Conservation (phyloP, 2,113 vertebrate species). For the Datnioides undecimradiatus region DNA sequence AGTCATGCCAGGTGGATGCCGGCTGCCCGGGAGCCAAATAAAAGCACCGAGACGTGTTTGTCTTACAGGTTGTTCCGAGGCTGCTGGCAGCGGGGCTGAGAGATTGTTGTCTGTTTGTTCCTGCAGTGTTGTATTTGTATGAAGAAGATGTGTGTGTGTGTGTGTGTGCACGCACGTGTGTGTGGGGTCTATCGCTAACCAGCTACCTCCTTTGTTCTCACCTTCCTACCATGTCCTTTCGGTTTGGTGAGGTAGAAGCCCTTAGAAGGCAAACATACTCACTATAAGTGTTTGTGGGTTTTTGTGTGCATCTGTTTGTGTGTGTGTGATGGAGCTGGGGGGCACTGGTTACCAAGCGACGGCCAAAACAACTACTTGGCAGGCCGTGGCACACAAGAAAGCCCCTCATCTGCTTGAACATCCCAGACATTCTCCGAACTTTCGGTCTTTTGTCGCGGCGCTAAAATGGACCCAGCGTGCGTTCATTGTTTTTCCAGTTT, state of each 20-base stretch:
- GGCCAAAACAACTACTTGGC: slow-evolving; percentile 37
- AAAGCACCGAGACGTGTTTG: slow-evolving; percentile 24
- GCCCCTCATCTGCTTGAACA: slow-evolving; percentile 31
- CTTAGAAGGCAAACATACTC: slow-evolving; percentile 17
- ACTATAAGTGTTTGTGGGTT: background rate
- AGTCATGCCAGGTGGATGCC: slow-evolving; percentile 51
- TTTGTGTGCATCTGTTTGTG: slow-evolving; percentile 19
- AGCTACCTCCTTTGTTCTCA: background rate
- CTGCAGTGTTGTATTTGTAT: background rate
- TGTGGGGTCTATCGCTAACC: background rate
- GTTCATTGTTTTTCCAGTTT: slow-evolving; percentile 50
- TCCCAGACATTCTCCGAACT: slow-evolving; percentile 34
- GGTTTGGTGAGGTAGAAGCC: background rate
- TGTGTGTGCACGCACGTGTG: too few relatives aligned
- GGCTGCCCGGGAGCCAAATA: slow-evolving; percentile 17
- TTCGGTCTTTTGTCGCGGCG: slow-evolving; percentile 34
- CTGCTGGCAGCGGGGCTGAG: slow-evolving; percentile 3
- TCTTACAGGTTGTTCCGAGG: slow-evolving; percentile 29
- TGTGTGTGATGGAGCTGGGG: slow-evolving; percentile 14
- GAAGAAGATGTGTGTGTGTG: background rate
- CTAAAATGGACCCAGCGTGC: slow-evolving; percentile 45
- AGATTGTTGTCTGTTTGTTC: slow-evolving; percentile 16
- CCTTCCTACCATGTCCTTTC: background rate
- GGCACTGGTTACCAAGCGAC: slow-evolving; percentile 41
- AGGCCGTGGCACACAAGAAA: slow-evolving; percentile 30